Base-by-base conservation (phyloP, 2,797 vertebrate species). In the Danio kyathit region DNA sequence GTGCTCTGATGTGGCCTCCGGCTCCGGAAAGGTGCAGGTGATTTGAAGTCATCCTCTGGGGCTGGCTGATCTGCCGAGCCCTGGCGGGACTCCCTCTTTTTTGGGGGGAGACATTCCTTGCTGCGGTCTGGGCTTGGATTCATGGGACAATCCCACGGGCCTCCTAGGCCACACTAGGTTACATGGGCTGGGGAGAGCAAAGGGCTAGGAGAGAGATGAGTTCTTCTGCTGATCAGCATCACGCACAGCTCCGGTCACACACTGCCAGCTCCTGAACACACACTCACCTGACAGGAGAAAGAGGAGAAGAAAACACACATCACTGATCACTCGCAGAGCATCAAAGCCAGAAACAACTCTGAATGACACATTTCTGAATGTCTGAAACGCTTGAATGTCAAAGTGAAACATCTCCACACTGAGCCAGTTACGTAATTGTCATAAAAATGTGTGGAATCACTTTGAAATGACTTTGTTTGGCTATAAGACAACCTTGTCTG, bases 101-200 rank as follows among this genome's bases (percentile, higher is more conserved):
- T 95, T 5, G 94, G 94, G 89, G 94, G 94, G 88, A 95, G 94
- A 90, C 91, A 94, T 91, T 93, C 94, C 93, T 94, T 94, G 92
- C 91, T 87, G 82, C 93, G 94, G 74, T 94, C 94, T 76, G 92
- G 94, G 90, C 89, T 92, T 89, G 94, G 93, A 95, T 94, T 94
- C 94, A 95, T 95, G 93, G 91, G 91, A 92, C 89, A 92, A 90
- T 91, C 92, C 93, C 92, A 83, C 89, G 91, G 92, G 87, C 89
- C 89, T 87, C 88, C 88, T 87, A 59, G 82, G 87, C 83, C 78
- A 52, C 90, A 87, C 91, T 95, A 95, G 93, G 94, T 95, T 92
- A 95, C 94, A 95, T 95, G 94, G 89, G 93, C 91, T 81, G 91
- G 91, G 90, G 93, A 93, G 88, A 94, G 93, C 12, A 89, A 88